Evolutionary conservation across 2,888 invertebrate species (phyloP).

Genomic region (Drosophila monieri): DNA sequence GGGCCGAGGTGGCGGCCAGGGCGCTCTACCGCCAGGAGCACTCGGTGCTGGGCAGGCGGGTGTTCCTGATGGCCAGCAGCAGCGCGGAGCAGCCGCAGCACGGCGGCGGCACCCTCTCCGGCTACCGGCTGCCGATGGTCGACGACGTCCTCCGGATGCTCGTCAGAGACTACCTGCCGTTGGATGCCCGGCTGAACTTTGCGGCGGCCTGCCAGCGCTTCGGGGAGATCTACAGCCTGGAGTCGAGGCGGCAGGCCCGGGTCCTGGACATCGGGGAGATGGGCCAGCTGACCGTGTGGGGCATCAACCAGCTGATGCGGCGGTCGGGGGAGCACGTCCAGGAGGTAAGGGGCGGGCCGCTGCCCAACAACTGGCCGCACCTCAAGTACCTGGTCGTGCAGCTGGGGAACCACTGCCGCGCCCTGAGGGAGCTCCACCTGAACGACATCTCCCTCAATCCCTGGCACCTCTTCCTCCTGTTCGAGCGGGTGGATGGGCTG

Average conservation of each 20-base stretch:
- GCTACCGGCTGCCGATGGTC: neutral
- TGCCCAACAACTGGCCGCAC: neutral
- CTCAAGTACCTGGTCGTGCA: neutral
- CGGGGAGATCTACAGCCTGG: neutral
- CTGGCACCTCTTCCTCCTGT: neutral
- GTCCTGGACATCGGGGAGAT: neutral
- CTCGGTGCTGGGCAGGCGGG: neutral
- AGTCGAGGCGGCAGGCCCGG: neutral
- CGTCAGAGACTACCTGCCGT: neutral
- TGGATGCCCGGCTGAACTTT: neutral
- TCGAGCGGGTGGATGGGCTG: neutral
- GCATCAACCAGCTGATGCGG: neutral
- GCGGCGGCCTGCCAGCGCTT: neutral
- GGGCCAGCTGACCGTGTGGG: neutral
- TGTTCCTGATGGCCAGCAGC: neutral
- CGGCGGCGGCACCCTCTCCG: neutral
- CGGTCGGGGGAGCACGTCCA: neutral
- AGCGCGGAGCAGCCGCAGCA: neutral
- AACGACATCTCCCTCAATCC: neutral
- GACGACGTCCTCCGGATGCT: neutral
- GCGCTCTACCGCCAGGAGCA: neutral
- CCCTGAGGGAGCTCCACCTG: neutral
- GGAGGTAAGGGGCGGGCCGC: neutral
- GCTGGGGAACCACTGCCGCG: neutral
- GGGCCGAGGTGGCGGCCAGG: neutral